These are phyloP conservation scores for Thamnaconus septentrionalis DNA, from an alignment of 2,113 vertebrate genomes.

Conservation along the genomic window DNA sequence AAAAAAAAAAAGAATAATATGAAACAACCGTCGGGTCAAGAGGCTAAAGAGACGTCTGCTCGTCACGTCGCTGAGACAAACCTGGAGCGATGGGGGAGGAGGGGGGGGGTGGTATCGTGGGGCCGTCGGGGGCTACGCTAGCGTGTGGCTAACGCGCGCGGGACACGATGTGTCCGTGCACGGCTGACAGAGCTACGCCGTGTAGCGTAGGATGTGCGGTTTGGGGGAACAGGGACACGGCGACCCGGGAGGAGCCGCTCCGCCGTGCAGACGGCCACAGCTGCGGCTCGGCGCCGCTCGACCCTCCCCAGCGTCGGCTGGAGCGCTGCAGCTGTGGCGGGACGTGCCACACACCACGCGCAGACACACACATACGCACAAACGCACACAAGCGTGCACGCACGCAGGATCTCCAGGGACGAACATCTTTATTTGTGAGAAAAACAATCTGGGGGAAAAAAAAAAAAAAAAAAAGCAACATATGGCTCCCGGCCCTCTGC, in stretches of 20 bases:
- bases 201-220: background rate
- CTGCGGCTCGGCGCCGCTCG: slow-evolving; percentile 41
- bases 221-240: background rate
- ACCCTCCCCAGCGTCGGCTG: slow-evolving; percentile 45
- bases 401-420: slow-evolving; percentile 22
- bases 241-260: slow-evolving; percentile 2
- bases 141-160: too few relatives aligned
- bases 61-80: too few relatives aligned
- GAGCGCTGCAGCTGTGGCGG: slow-evolving; percentile 39
- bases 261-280: slow-evolving; percentile 51
- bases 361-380: background rate
- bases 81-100: too few relatives aligned
- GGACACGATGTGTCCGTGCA: slow-evolving; percentile 9
- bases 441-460: slow-evolving; percentile 46
- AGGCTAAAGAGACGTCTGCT: too few relatives aligned
- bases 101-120: too few relatives aligned
- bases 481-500: slow-evolving; percentile 45
- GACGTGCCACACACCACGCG: slow-evolving; percentile 17
- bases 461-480: slow-evolving; percentile 61
- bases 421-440: slow-evolving; percentile 42
- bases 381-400: slow-evolving; percentile 14
- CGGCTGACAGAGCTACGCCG: slow-evolving; percentile 26
- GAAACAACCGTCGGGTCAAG: too few relatives aligned
- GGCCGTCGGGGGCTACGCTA: too few relatives aligned
- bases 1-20: too few relatives aligned